phyloP scores from a whole-genome alignment of 64 coral and sea anemone species.

The Stichodactyla mertensii region DNA sequence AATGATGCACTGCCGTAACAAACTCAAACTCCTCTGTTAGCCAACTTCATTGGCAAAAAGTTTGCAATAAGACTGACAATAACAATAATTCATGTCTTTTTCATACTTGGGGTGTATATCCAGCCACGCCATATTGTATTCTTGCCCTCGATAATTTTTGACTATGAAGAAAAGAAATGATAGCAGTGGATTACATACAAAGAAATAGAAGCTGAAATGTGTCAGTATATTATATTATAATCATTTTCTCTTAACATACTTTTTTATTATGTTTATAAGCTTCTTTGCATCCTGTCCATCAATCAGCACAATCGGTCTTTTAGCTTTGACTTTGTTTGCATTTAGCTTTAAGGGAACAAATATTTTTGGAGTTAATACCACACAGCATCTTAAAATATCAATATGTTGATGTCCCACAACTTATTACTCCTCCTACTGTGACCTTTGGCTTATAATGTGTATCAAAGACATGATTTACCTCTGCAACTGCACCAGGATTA shows the following conservation, averaged over 20 bases:
- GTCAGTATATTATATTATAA: neutral
- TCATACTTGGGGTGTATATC: conserved; percentile 78
- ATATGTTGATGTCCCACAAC: neutral
- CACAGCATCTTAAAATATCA: neutral
- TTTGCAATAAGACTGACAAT: neutral
- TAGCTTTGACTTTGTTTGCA: conserved; percentile 47
- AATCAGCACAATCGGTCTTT: conserved; percentile 77
- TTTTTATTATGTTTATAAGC: conserved; percentile 83
- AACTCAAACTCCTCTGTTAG: too few species aligned
- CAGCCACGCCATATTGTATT: conserved; percentile 74
- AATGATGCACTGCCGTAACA: neutral
- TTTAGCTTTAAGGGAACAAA: conserved; percentile 59
- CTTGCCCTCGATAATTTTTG: conserved; percentile 78
- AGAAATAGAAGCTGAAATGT: neutral
- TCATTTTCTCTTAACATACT: conserved; percentile 28
- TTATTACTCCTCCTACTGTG: neutral
- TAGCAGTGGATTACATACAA: neutral
- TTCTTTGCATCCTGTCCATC: conserved; percentile 85
- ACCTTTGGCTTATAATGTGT: neutral
- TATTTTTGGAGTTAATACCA: conserved; percentile 16
- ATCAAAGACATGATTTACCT: conserved; percentile 46
- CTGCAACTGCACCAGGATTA: conserved; percentile 55
- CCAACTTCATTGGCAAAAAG: too few species aligned
- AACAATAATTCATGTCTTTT: neutral
- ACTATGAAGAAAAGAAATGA: conserved; percentile 13